Evolutionary conservation across 2,797 vertebrate species (phyloP).

Genomic region (Merluccius polli): DNA sequence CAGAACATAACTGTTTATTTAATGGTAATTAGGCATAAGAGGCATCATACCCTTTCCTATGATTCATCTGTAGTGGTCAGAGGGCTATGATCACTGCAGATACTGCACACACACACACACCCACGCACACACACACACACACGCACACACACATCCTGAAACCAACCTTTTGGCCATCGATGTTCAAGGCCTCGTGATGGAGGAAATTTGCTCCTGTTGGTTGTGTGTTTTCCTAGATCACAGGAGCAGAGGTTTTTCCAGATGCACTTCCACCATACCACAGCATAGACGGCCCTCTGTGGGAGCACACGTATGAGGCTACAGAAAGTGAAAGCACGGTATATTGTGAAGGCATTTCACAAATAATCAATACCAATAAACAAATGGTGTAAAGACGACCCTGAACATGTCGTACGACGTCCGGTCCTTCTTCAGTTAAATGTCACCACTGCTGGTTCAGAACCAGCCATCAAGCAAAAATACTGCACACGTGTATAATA

Average conservation of each 20-base stretch:
- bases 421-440: too few species aligned
- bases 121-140: neutral
- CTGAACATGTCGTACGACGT: too few species aligned
- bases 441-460: too few species aligned
- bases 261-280: slow-evolving; percentile 41
- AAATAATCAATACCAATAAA: neutral
- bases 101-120: slow-evolving; percentile 14
- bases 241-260: slow-evolving; percentile 76
- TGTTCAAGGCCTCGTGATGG: slow-evolving; percentile 48
- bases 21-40: too few species aligned
- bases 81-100: neutral
- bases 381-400: neutral
- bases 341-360: neutral
- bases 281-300: neutral
- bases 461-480: too few species aligned
- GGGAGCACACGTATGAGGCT: neutral
- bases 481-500: neutral
- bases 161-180: neutral
- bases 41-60: neutral
- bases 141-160: slow-evolving; percentile 3
- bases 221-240: slow-evolving; percentile 65
- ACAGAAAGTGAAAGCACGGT: too few species aligned
- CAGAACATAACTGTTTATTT: neutral
- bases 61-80: neutral
- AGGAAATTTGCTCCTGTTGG: slow-evolving; percentile 73